Percentiles rank a stretch among this genome's conserved stretches.
Evolutionary conservation across 2,113 vertebrate genomes (phyloP).

Genomic region (Callithrix jacchus): DNA sequence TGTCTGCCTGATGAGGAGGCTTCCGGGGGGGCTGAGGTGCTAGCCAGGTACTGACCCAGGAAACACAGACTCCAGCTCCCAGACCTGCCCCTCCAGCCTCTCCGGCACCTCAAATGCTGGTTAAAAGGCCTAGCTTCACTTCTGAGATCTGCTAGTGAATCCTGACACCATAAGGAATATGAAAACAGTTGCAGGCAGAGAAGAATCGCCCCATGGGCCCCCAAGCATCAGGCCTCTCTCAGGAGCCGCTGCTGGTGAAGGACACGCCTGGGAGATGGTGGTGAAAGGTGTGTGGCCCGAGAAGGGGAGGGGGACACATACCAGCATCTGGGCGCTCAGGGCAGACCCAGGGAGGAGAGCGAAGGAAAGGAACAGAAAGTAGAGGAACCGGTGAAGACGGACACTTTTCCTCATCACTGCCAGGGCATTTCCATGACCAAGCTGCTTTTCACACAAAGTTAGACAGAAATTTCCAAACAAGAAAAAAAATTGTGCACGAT

Average conservation of each 20-base stretch:
- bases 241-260: background rate
- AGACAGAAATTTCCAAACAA: background rate
- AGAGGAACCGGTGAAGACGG: background rate
- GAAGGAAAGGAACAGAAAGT: background rate
- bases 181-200: background rate
- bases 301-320: background rate
- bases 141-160: background rate
- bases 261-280: accelerated
- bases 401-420: background rate
- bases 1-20: background rate
- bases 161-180: too few relatives aligned
- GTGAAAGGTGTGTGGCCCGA: background rate
- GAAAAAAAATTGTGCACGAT: too few relatives aligned
- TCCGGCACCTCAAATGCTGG: background rate
- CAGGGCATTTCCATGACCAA: background rate
- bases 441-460: background rate
- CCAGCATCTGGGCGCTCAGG: background rate
- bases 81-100: background rate
- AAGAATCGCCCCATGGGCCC: background rate
- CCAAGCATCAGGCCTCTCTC: too few relatives aligned
- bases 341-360: background rate
- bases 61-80: too few relatives aligned
- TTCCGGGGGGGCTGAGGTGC: background rate
- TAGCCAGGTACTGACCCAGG: background rate
- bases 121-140: background rate